Evolutionary conservation across 2,113 vertebrate genomes (phyloP).

Genomic region (Actenoides hombroni): DNA sequence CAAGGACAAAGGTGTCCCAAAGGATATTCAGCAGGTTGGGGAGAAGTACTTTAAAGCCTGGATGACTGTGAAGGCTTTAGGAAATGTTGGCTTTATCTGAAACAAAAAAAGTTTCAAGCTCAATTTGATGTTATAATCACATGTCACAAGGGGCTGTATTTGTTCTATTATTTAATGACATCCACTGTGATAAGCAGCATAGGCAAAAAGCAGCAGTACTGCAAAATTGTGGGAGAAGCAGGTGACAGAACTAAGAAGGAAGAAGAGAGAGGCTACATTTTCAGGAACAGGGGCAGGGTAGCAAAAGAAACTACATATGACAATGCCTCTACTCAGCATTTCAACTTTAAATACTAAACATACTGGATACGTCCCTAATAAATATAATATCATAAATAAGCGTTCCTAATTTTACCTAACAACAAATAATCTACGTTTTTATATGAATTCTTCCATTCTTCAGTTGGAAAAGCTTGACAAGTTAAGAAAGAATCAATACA

Average conservation of each 20-base stretch:
- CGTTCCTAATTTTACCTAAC: not conserved
- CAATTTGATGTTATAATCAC: not conserved
- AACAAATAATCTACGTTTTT: not conserved
- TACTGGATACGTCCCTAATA: not conserved
- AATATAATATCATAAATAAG: no score
- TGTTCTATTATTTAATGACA: not conserved
- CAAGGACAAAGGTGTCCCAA: not conserved
- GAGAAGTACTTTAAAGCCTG: not conserved
- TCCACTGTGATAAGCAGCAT: not conserved
- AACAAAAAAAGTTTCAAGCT: not conserved
- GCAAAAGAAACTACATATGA: not conserved
- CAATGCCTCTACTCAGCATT: not conserved
- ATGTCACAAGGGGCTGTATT: not conserved
- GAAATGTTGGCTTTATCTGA: not conserved
- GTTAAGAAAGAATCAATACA: not conserved
- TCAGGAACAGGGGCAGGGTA: not conserved
- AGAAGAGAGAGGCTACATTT: not conserved
- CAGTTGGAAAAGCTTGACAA: not conserved
- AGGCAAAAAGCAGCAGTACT: not conserved
- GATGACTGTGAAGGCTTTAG: not conserved
- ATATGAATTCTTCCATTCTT: not conserved
- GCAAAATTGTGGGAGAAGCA: not conserved
- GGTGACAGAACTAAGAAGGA: not conserved
- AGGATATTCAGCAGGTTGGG: not conserved
- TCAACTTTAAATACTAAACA: not conserved